Evolutionary conservation across 2,888 invertebrate genomes (phyloP), one percentile per base, ranked within the genome.

Genomic region (Leptinotarsa peninsularis): DNA sequence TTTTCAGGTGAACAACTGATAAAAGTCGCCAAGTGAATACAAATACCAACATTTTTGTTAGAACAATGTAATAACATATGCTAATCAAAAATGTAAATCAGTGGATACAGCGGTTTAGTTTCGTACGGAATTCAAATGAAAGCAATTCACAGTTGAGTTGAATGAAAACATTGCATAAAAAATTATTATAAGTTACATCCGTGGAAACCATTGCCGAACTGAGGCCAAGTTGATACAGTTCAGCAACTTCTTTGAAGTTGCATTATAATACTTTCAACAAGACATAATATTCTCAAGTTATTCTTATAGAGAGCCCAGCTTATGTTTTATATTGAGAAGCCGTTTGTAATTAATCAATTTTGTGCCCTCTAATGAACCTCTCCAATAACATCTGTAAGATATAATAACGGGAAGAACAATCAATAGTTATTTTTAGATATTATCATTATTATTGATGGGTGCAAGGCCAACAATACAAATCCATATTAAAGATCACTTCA

Each of bases 1-100:
- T 52, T 52, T 52, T 52, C 52, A n/a, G 52, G 52, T 52, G n/a
- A 52, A 52, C 52, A 52, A 52, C 52, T 52, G 52, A 52, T 52
- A 52, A 21, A 23, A 14, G 58, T 58, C 18, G 2, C 13, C 58
- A 27, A 58, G 14, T 58, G 58, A 58, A 58, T 23, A 23, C 58
- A 58, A 58, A 58, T 23, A 58, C 21, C 2, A 5, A 23, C 58
- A 58, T 27, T 21, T 58, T 23, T 21, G 23, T 21, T 4, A 58
- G 4, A 21, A 58, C 21, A 58, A 58, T 58, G 58, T 21, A 14
- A 21, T 58, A 58, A 58, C 15, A 23, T 58, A 58, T 58, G 23
- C 21, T 58, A 58, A 58, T 58, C 23, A 58, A 58, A 21, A 58
- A 58, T 58, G 23, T 23, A 58, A 21, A 58, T 58, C 21, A 58